Base-by-base conservation (phyloP, 2,797 vertebrate genomes). In the Paramormyrops hopkinsi region DNA sequence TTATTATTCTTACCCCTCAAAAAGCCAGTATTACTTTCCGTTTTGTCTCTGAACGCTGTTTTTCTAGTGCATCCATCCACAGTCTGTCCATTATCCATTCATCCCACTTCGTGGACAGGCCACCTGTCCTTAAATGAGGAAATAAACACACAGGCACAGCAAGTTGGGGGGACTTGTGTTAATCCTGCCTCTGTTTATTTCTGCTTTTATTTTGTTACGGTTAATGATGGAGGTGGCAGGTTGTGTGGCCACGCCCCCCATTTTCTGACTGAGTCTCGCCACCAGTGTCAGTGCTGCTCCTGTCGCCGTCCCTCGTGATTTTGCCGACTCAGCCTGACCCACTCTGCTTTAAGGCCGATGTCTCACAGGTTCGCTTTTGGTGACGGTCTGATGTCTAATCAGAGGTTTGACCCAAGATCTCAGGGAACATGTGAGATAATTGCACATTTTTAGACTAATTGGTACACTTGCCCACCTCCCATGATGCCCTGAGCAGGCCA, bases 1-100 rank as follows among this genome's bases (percentile, higher is more conserved):
- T 92, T 90, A 87, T 92, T 93, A 91, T 92, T 91, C 92, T 89
- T 91, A 90, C 62, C 90, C 92, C 90, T 92, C 88, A 88, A 91
- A 91, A 91, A 90, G 89, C 92, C 88, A 89, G 89, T 93, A 89
- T 91, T 88, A 88, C 86, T 89, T 86, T 88, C 50, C 65, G 29
- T 88, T 73, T 22, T 86, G 87, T 91, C 91, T 89, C 76, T 91
- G 91, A 91, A 92, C 91, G 90, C 91, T 90, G 84, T 88, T 90
- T 88, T 91, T 91, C 88, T 85, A 85, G 82, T 90, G 91, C 90
- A 92, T 88, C 88, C 89, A 50, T 87, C 53, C 50, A 17, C 65
- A 51, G 87, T 88, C 69, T 56, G 46, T 53, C 69, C 88, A 46
- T 88, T 59, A 59, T 69, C 90, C 90, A 91, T 92, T 90, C 89